Conservation (phyloP, 2,888 invertebrate genomes). For the Philereme vetulata region DNA sequence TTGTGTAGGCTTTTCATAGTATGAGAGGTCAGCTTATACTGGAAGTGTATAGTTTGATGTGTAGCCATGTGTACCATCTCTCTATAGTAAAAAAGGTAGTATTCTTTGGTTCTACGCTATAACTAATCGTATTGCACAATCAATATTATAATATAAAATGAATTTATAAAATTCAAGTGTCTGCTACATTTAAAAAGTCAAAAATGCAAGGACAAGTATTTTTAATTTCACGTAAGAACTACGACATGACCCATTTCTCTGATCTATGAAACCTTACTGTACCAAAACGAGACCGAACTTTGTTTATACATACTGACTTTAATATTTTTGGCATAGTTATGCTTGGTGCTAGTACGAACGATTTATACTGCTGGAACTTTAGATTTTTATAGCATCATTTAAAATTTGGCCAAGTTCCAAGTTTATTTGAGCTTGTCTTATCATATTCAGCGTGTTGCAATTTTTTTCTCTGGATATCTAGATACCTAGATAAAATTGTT, state of each 20-base stretch:
- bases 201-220: no score
- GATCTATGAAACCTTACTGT: slow-evolving; percentile 21
- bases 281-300: slow-evolving; percentile 32
- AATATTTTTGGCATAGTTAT: slow-evolving; percentile 66
- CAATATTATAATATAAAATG: no score
- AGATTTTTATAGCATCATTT: slow-evolving; percentile 75
- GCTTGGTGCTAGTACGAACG: slow-evolving; percentile 53
- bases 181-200: no score
- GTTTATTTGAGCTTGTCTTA: slow-evolving; percentile 58
- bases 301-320: slow-evolving; percentile 61
- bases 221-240: neutral
- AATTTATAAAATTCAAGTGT: no score
- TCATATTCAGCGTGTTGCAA: slow-evolving; percentile 64
- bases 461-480: slow-evolving; percentile 32
- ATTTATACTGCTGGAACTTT: slow-evolving; percentile 69
- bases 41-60: no score
- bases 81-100: no score
- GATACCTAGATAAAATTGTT: no score
- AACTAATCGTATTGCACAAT: no score
- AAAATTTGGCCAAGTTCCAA: slow-evolving; percentile 70
- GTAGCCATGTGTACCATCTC: no score
- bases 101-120: no score
- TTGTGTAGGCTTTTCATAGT: no score
- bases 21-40: no score
- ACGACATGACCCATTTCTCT: slow-evolving; percentile 19